Conservation (phyloP, 2,113 vertebrate genomes). For the Mormyrus lacerda region DNA sequence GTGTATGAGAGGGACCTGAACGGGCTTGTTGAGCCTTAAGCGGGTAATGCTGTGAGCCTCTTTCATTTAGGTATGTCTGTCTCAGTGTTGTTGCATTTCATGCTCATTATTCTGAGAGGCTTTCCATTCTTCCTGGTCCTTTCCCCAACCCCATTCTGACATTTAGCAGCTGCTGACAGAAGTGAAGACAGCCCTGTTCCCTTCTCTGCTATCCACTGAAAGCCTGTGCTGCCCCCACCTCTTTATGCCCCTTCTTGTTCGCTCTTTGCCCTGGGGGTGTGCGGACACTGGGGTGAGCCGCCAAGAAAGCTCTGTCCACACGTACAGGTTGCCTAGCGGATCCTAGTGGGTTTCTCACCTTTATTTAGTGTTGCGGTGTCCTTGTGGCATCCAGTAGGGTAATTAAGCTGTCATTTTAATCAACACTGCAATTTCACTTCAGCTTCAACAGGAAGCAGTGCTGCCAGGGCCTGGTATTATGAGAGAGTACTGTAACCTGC, state of each 20-base stretch:
- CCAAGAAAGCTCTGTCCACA: neutral
- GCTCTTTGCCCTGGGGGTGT: conserved; percentile 20
- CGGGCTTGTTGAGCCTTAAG: neutral
- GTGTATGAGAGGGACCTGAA: neutral
- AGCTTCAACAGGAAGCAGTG: conserved; percentile 48
- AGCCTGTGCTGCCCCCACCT: conserved; percentile 25
- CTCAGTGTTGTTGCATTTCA: neutral
- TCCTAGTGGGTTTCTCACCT: neutral
- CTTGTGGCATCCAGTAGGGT: conserved; percentile 11
- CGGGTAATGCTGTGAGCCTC: neutral
- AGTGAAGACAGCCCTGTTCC: conserved; percentile 46
- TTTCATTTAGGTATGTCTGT: neutral
- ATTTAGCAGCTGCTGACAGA: conserved; percentile 59
- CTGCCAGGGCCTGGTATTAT: conserved; percentile 37
- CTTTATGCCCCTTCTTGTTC: conserved; percentile 33
- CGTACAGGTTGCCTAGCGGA: neutral
- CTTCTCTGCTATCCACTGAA: neutral
- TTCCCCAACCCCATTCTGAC: conserved; percentile 40
- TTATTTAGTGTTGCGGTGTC: neutral
- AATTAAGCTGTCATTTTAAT: neutral
- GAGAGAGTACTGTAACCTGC: conserved; percentile 22
- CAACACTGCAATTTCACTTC: conserved; percentile 35
- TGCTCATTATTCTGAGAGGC: neutral
- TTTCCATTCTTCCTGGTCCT: neutral
- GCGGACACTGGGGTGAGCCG: neutral